A percentile compares a stretch with the other conserved stretches of the same genome.
Conservation (phyloP, 2,113 vertebrate genomes). For the Sapayoa aenigma region DNA sequence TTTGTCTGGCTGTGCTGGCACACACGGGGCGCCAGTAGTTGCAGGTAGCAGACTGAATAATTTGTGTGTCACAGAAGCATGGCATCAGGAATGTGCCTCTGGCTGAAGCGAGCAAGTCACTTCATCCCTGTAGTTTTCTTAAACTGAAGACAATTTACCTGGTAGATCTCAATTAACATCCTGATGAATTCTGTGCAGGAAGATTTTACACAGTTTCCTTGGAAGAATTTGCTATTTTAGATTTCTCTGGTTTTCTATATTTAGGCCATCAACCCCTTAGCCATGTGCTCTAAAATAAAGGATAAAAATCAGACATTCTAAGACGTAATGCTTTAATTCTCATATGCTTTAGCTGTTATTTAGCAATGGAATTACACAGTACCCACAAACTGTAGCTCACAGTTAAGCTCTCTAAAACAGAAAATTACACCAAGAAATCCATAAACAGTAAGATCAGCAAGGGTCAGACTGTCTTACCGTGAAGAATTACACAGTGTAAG, state of each 20-base stretch:
- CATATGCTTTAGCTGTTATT: neutral
- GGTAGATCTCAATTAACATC: neutral
- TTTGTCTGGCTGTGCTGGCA: neutral
- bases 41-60: neutral
- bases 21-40: neutral
- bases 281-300: neutral
- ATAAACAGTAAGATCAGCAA: neutral
- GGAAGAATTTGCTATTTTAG: neutral
- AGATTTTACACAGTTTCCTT: neutral
- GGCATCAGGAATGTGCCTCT: neutral
- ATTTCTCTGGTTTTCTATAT: neutral
- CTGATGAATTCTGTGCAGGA: neutral
- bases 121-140: neutral
- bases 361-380: neutral
- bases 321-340: neutral
- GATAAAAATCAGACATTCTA: neutral
- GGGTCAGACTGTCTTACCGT: neutral
- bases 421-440: conserved; percentile 25
- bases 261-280: neutral
- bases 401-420: conserved; percentile 7
- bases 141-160: neutral
- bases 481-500: neutral
- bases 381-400: neutral
- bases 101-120: neutral
- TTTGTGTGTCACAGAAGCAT: neutral